These are phyloP conservation scores for Mimas tiliae DNA, from an alignment of 2,888 invertebrate species.

Conservation along the genomic window DNA sequence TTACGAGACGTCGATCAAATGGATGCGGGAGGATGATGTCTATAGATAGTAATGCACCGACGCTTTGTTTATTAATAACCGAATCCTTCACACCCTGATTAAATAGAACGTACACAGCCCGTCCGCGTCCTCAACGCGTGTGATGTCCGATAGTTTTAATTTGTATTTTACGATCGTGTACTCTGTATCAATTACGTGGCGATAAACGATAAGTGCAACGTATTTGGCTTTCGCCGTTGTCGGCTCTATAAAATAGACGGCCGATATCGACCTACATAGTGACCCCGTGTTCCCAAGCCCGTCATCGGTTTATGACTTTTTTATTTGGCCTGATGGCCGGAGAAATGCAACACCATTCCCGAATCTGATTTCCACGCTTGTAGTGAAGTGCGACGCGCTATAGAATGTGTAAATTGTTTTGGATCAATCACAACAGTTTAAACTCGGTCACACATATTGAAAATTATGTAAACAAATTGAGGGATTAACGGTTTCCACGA, in stretches of 20 bases:
- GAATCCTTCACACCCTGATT: conserved; percentile 67
- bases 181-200: conserved; percentile 70
- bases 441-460: conserved; percentile 41
- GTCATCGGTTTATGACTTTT: conserved; percentile 81
- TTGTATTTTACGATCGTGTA: conserved; percentile 74
- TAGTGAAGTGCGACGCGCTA: conserved; percentile 60
- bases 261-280: conserved; percentile 72
- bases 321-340: conserved; percentile 75
- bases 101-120: conserved; percentile 64
- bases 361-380: conserved; percentile 70
- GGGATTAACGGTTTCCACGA: not conserved
- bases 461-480: conserved; percentile 30
- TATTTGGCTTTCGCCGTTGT: conserved; percentile 69
- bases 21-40: conserved; percentile 45
- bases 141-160: conserved; percentile 57
- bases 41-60: conserved; percentile 59
- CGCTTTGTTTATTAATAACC: conserved; percentile 63
- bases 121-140: conserved; percentile 49
- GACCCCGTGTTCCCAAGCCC: conserved; percentile 77
- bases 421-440: conserved; percentile 51
- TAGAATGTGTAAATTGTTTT: conserved; percentile 63
- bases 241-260: conserved; percentile 71
- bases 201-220: conserved; percentile 79
- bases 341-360: conserved; percentile 79
- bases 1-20: conserved; percentile 52